Conservation (phyloP, 1,140 invertebrate genomes). For the Steinernema khuongi region DNA sequence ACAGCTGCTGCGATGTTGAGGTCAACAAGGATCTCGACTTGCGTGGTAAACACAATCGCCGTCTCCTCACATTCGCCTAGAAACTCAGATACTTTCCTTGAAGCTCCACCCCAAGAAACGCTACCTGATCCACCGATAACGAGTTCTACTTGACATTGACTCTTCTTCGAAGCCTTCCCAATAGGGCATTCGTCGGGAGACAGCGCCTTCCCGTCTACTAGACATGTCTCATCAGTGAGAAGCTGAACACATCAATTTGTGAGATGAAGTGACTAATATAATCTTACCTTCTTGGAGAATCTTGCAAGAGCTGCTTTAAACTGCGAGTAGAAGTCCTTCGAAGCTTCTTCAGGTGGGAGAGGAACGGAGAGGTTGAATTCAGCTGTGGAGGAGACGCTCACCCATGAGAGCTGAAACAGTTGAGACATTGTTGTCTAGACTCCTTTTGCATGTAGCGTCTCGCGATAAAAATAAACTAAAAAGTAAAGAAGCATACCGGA, state of each 20-base stretch:
- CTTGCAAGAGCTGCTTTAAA: not conserved
- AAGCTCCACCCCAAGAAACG: not conserved
- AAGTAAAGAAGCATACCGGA: not conserved
- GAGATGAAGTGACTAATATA: not conserved
- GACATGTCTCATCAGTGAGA: not conserved
- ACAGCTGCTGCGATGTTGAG: not conserved
- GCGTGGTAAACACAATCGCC: not conserved
- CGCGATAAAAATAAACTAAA: not conserved
- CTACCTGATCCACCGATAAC: not conserved
- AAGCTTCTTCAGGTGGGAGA: not conserved
- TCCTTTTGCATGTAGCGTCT: too few relatives aligned
- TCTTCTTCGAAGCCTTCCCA: constrained; percentile 1
- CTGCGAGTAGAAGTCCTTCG: not conserved
- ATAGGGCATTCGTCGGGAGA: not conserved
- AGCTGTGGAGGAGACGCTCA: not conserved
- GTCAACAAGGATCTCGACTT: not conserved
- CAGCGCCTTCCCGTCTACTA: not conserved
- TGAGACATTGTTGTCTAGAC: too few relatives aligned
- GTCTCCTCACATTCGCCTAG: not conserved
- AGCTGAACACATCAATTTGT: not conserved
- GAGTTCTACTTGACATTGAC: constrained; percentile 9
- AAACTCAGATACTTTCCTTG: not conserved
- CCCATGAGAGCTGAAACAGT: constrained; percentile 7
- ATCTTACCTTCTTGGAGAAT: not conserved
- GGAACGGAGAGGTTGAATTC: constrained; percentile 1